Evolutionary conservation across 2,797 vertebrate species (phyloP).

Genomic region (Myotis daubentonii): DNA sequence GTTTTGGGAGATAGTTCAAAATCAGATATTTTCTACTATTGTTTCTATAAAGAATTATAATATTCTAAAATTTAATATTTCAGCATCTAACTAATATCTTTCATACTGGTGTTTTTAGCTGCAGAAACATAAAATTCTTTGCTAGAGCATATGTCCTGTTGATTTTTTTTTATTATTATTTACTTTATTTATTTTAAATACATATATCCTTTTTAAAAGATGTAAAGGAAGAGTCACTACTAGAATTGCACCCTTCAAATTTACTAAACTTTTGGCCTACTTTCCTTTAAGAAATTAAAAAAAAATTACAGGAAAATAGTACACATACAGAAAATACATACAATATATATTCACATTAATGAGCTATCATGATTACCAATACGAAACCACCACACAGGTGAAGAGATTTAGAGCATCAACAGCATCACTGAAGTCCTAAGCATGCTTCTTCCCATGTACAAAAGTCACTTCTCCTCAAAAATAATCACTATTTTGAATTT

Average conservation of each 20-base stretch:
- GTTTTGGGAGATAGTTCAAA: background rate
- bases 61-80: background rate
- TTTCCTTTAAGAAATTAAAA: conserved; percentile 21
- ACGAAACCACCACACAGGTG: background rate
- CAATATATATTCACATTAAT: background rate
- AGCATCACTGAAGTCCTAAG: background rate
- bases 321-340: background rate
- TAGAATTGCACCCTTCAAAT: background rate
- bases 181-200: too few species aligned
- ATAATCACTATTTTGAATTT: conserved; percentile 7
- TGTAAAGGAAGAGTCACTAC: background rate
- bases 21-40: background rate
- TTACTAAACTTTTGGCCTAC: background rate
- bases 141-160: background rate
- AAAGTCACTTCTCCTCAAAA: background rate
- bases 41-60: background rate
- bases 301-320: background rate
- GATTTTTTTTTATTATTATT: too few species aligned
- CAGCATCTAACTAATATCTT: background rate
- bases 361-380: background rate
- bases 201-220: background rate
- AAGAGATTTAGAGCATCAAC: background rate
- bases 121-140: background rate
- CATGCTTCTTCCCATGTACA: background rate
- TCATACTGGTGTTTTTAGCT: background rate